Base-by-base conservation (phyloP, 1,140 invertebrate species). In the Calycopis cecrops region DNA sequence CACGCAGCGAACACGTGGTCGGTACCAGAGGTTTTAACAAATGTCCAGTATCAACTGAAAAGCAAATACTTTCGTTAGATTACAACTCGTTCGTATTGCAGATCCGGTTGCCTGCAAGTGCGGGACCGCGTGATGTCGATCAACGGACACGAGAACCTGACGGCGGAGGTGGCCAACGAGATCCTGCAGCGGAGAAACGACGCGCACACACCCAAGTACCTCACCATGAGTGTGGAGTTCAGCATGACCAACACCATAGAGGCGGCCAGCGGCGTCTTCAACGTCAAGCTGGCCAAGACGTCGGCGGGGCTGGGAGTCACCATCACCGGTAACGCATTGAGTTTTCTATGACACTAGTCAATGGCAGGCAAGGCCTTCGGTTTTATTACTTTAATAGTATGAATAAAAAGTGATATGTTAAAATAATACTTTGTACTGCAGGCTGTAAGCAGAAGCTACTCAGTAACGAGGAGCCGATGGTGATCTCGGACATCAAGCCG, bases 201-300 rank as follows among this genome's bases (percentile, higher is more conserved):
- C 54, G 79, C 85, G 10, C 80, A 80, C 52, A 76, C 76, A 38
- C 76, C 70, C 0, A 84, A 85, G 53, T 88, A 88, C 58, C 55
- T 88, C 4, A 87, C 83, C 4, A 67, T 90, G 3, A 91, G 93
- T 56, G 91, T 95, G 3, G 96, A 98, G 79, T 98, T 98, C 85
- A 96, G 96, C 88, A 95, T 98, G 67, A 94, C 95, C n/a, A 95
- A 98, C 66, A 92, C 95, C 0, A 95, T 98, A 14, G 94, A 97
- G 51, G 95, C 96, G 1, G 93, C 94, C 9, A 95, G 94, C 66
- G 97, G 97, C 7, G 92, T 95, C 0, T 98, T 97, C 73, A 94
- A 94, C 55, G 96, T 98, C 0, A 96, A 97, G 82, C 85, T 99
- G 9, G 92, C 94, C 0, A 95, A 96, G 72, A 92, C 92, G 14